Evolutionary conservation across 1,140 invertebrate genomes (phyloP), one percentile per base, ranked within the genome.

Genomic region (Yoshiicerus persimilis): DNA sequence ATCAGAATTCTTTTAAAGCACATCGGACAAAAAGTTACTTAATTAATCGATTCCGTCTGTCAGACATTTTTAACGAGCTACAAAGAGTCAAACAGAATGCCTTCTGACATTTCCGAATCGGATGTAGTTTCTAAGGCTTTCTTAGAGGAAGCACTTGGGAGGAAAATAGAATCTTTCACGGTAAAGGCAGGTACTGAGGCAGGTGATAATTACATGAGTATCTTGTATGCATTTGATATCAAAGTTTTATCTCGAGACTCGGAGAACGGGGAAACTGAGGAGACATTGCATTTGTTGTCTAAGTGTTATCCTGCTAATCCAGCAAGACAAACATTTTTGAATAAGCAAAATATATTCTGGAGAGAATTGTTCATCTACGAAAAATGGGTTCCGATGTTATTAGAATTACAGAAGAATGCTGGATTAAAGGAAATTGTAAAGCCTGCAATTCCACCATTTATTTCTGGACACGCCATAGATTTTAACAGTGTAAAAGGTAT

Each of bases 151-250:
- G 30, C 32, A 34, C 34, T 90, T 8, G 30, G 84, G 16, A 34
- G 75, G 32, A 30, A 91, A 77, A 91, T 93, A 13, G 91, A 86
- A 6, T 90, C 92, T 87, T 87, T 92, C 83, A 36, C 38, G 8
- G 88, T 91, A 0, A 92, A 92, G 75, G 88, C 92, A 4, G 93
- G 93, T 0, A 92, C 92, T 0, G 90, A 87, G 66, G 92, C 92
- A 87, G 93, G 93, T 34, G 93, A 94, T 87, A 93, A 94, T 91
- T 94, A 93, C 30, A 91, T 92, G 1, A 93, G 93, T 86, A 91
- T 92, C 10, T 92, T 94, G 91, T 86, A 92, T 32, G 92, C 93
- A 3, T 88, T 91, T 2, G 88, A 25, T 34, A 86, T 92, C 0
- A 47, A 83, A 23, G 30, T 64, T 38, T 16, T 5, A 20, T 56